Evolutionary conservation across 2,797 vertebrate genomes (phyloP).

Genomic region (Cercopithecus diana): DNA sequence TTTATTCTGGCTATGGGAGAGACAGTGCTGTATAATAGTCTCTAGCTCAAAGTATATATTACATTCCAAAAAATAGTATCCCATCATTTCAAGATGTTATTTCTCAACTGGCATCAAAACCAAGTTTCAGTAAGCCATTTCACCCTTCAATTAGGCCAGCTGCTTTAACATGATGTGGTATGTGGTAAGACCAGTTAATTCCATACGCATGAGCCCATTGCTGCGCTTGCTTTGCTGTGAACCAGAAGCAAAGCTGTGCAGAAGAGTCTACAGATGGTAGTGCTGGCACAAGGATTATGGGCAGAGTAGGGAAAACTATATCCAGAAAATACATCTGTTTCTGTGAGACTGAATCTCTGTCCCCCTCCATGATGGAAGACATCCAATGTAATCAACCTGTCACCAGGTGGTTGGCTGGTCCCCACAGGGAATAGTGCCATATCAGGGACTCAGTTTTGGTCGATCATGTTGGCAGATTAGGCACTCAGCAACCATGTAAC

Average conservation of each 20-base stretch:
- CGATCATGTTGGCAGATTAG: neutral
- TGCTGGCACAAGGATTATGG: neutral
- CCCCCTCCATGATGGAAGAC: neutral
- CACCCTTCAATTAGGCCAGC: neutral
- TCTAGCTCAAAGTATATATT: constrained; percentile 26
- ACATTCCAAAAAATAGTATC: neutral
- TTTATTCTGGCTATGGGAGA: neutral
- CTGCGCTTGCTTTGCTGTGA: neutral
- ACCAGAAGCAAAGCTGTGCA: neutral
- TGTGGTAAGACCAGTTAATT: constrained; percentile 4
- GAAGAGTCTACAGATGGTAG: neutral
- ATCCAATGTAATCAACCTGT: neutral
- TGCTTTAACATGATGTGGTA: neutral
- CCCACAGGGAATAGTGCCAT: neutral
- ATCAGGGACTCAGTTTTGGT: neutral
- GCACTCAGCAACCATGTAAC: neutral
- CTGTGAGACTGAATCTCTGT: constrained; percentile 21
- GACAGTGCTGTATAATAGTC: neutral
- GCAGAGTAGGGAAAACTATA: neutral
- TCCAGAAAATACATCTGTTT: constrained; percentile 39
- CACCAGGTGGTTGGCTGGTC: neutral
- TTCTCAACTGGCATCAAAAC: constrained; percentile 8
- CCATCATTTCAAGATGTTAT: neutral
- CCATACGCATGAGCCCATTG: neutral
- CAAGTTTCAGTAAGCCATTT: constrained; percentile 25